phyloP scores from a whole-genome alignment of 2,888 invertebrate genomes.

The Mycogona germanica region DNA sequence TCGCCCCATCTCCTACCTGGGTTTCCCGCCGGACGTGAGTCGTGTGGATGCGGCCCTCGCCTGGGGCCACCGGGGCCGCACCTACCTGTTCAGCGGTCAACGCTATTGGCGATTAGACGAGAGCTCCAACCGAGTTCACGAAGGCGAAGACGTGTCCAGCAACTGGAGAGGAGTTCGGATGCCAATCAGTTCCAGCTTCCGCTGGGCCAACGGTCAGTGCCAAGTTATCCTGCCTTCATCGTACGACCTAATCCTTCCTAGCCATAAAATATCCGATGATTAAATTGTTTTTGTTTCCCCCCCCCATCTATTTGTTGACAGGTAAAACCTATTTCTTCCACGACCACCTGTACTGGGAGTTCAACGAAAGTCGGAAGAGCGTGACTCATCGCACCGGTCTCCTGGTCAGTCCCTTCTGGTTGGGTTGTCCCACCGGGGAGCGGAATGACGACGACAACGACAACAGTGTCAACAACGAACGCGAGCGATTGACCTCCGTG shows the following conservation, averaged over 20 bases:
- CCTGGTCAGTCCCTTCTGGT: not conserved
- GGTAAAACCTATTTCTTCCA: constrained; percentile 11
- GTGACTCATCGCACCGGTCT: not conserved
- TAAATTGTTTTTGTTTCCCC: not conserved
- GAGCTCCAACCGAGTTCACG: constrained; percentile 67
- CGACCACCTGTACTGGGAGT: not conserved
- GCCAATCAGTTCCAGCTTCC: constrained; percentile 83
- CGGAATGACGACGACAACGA: not conserved
- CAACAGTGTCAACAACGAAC: not conserved
- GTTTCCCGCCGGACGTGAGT: constrained; percentile 58
- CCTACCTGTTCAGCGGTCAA: constrained; percentile 77
- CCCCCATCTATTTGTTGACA: not conserved
- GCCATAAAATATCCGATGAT: not conserved
- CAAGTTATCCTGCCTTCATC: too few species aligned
- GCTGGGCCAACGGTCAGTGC: constrained; percentile 75
- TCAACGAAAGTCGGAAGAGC: not conserved
- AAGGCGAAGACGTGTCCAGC: constrained; percentile 85
- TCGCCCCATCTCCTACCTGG: constrained; percentile 57
- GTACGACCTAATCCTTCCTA: not conserved
- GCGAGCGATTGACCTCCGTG: too few species aligned
- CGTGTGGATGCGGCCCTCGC: constrained; percentile 83
- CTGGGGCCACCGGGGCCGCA: constrained; percentile 87
- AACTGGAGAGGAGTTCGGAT: constrained; percentile 80
- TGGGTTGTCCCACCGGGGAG: constrained; percentile 8
- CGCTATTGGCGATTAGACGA: constrained; percentile 80